Evolutionary conservation across 2,888 invertebrate species (phyloP).

Genomic region (Deilephila elpenor): DNA sequence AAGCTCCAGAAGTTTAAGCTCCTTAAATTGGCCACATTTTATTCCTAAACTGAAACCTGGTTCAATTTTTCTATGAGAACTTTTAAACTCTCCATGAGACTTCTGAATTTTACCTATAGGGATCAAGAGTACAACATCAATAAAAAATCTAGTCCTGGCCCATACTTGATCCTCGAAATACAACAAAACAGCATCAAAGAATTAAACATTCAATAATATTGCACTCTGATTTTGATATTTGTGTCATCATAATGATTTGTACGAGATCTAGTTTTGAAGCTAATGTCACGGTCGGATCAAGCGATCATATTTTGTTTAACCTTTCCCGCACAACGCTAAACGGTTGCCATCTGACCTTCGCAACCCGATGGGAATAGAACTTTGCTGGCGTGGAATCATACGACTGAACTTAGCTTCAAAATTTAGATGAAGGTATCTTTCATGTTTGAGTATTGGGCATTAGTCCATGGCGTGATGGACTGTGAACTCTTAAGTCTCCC

Average conservation of each 20-base stretch:
- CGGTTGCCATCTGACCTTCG: conserved; percentile 23
- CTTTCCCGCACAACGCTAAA: conserved; percentile 24
- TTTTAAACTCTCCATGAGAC: no score
- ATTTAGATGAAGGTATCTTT: neutral
- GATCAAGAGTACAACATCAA: no score
- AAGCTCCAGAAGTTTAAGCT: no score
- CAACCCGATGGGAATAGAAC: conserved; percentile 19
- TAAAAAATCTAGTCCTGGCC: no score
- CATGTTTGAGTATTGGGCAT: no score
- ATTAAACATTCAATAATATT: neutral
- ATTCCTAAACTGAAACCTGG: no score
- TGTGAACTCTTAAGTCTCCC: no score
- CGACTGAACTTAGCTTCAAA: conserved; percentile 12
- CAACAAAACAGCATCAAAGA: no score
- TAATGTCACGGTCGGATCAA: conserved; percentile 21
- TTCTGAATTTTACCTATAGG: no score
- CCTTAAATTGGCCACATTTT: no score
- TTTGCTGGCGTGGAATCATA: neutral
- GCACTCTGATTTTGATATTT: neutral
- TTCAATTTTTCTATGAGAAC: neutral
- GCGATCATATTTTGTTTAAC: conserved; percentile 19
- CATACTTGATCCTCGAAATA: neutral
- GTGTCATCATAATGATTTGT: neutral
- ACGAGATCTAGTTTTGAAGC: conserved; percentile 18
- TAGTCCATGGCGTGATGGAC: no score